Evolutionary conservation across 2,888 invertebrate genomes (phyloP).

Genomic region (Acanthoscelides obtectus): DNA sequence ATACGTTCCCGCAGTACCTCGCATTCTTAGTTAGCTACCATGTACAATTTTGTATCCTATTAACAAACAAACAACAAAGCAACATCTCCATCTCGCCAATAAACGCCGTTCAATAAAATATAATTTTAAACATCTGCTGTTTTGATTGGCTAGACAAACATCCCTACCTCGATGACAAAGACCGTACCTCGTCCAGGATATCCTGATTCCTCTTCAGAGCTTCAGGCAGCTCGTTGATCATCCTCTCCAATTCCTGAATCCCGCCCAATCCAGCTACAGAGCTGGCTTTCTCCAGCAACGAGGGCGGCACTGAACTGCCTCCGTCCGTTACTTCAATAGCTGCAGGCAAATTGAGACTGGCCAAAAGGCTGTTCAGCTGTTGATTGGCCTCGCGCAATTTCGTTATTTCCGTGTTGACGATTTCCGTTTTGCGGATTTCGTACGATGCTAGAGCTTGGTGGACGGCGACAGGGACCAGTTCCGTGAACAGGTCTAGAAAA

Average conservation of each 20-base stretch:
- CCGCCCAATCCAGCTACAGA: constrained; percentile 77
- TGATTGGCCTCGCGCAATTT: constrained; percentile 88
- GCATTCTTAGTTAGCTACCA: too few relatives aligned
- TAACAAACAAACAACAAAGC: too few relatives aligned
- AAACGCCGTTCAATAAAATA: too few relatives aligned
- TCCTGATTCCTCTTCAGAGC: constrained; percentile 87
- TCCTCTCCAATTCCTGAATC: constrained; percentile 60
- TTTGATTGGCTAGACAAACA: too few relatives aligned
- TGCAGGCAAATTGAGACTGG: constrained; percentile 94
- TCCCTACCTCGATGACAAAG: too few relatives aligned
- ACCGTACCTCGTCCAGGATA: constrained; percentile 86
- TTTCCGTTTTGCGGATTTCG: constrained; percentile 79
- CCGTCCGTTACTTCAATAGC: constrained; percentile 80
- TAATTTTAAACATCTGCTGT: too few relatives aligned
- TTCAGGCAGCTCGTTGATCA: constrained; percentile 85
- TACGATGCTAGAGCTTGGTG: constrained; percentile 86
- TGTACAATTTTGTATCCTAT: too few relatives aligned
- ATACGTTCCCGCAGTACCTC: too few relatives aligned
- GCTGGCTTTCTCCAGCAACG: constrained; percentile 79
- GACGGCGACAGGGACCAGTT: constrained; percentile 50
- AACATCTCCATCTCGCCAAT: too few relatives aligned
- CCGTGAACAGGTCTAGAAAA: constrained; percentile 2
- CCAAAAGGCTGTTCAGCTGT: constrained; percentile 78
- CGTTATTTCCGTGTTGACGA: constrained; percentile 80
- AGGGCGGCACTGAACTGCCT: constrained; percentile 75